A percentile compares a stretch with the other conserved stretches of the same genome.
Evolutionary conservation across 2,797 vertebrate species (phyloP).

Genomic region (Mus caroli): DNA sequence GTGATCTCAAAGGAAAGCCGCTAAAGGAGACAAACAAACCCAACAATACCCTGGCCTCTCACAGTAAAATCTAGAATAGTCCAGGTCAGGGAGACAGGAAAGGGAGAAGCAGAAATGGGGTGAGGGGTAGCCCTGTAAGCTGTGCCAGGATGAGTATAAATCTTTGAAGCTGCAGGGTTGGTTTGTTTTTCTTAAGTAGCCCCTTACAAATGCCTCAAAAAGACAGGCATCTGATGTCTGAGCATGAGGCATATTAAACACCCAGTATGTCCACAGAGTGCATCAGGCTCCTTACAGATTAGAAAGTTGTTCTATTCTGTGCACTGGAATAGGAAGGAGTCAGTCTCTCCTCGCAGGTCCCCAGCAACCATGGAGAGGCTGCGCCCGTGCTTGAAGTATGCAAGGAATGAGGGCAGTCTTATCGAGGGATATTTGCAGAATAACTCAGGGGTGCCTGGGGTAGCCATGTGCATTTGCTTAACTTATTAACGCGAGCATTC

Average conservation of each 20-base stretch:
- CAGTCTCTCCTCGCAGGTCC: neutral
- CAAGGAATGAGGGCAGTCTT: conserved; percentile 46
- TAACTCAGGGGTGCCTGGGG: neutral
- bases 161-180: neutral
- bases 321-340: neutral
- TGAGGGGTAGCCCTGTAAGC: neutral
- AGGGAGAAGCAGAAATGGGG: neutral
- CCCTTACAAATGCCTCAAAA: neutral
- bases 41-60: neutral
- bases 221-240: neutral
- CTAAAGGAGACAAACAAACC: neutral
- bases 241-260: neutral
- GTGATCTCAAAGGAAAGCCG: neutral
- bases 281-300: rapidly evolving
- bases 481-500: conserved; percentile 76
- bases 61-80: neutral
- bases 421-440: neutral
- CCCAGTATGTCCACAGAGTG: neutral
- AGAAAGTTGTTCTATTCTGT: neutral
- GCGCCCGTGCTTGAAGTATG: neutral
- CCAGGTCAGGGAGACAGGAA: neutral
- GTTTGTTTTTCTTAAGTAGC: neutral
- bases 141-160: neutral
- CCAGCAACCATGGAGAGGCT: neutral
- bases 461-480: conserved; percentile 2